Percentiles rank a stretch among this genome's conserved stretches.
Conservation (phyloP, 2,113 vertebrate species). For the Penelope pileata region DNA sequence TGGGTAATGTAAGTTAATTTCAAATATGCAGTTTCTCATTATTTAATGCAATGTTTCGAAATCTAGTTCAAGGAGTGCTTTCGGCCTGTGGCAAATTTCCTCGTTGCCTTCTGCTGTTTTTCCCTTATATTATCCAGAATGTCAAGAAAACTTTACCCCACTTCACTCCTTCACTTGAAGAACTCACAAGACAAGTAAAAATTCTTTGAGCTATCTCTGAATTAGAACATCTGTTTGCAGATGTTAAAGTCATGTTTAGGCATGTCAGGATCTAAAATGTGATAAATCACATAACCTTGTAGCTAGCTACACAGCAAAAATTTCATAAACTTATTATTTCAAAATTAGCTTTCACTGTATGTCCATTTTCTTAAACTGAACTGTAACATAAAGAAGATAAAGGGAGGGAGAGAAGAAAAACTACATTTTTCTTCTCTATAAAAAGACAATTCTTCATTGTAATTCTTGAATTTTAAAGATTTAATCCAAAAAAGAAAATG, state of each 20-base stretch:
- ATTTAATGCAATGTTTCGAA: background rate
- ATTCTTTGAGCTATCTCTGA: background rate
- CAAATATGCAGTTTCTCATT: background rate
- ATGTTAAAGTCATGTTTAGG: background rate
- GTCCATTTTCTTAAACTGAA: background rate
- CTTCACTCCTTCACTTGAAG: background rate
- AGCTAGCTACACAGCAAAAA: background rate
- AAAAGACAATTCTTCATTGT: background rate
- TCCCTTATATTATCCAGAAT: background rate
- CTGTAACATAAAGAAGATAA: background rate
- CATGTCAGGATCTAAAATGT: background rate
- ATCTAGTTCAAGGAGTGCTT: background rate
- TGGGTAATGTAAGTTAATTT: background rate
- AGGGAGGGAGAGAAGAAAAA: background rate
- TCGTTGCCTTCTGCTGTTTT: background rate
- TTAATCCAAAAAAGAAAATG: background rate
- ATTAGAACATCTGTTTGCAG: background rate
- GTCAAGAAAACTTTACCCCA: background rate
- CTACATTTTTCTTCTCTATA: background rate
- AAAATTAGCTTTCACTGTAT: background rate
- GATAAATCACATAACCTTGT: background rate
- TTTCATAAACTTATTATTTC: background rate
- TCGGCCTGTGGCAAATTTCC: background rate
- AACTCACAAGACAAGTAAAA: background rate
- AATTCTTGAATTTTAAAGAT: background rate